A percentile compares a stretch with the other conserved stretches of the same genome.
Evolutionary conservation across 2,797 vertebrate species (phyloP).

Genomic region (Octomys mimax): DNA sequence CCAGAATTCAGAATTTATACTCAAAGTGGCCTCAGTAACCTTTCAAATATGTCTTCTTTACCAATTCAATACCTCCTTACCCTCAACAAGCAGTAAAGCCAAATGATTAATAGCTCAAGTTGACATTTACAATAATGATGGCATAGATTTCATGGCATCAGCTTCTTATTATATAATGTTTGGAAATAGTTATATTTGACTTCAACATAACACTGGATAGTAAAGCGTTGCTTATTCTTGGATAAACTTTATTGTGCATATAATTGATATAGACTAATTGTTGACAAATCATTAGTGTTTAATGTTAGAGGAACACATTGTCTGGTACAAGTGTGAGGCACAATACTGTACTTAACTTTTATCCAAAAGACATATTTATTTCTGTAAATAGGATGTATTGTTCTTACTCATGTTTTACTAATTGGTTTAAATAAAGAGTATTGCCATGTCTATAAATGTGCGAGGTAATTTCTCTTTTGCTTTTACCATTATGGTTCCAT

Average conservation of each 20-base stretch:
- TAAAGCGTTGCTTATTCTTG: constrained; percentile 32
- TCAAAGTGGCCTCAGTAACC: background rate
- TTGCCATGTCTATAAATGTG: background rate
- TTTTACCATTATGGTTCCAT: background rate
- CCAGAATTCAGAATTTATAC: background rate
- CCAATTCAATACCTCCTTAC: background rate
- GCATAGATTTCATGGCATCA: constrained; percentile 4
- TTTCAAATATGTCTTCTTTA: background rate
- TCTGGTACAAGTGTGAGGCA: background rate
- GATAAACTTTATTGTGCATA: background rate
- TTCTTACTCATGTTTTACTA: background rate
- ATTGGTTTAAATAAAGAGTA: constrained; percentile 10
- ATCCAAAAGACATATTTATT: background rate
- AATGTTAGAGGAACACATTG: constrained; percentile 5
- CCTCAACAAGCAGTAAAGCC: background rate
- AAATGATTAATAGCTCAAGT: background rate
- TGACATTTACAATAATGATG: background rate
- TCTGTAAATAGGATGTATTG: background rate
- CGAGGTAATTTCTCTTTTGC: background rate
- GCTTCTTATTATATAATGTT: constrained; percentile 32
- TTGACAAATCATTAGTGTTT: constrained; percentile 29
- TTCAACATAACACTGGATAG: background rate
- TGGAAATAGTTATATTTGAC: constrained; percentile 3
- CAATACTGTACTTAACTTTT: constrained; percentile 16
- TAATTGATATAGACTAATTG: constrained; percentile 33